Conservation (phyloP, 2,888 invertebrate genomes). For the Nomada ruficornis region DNA sequence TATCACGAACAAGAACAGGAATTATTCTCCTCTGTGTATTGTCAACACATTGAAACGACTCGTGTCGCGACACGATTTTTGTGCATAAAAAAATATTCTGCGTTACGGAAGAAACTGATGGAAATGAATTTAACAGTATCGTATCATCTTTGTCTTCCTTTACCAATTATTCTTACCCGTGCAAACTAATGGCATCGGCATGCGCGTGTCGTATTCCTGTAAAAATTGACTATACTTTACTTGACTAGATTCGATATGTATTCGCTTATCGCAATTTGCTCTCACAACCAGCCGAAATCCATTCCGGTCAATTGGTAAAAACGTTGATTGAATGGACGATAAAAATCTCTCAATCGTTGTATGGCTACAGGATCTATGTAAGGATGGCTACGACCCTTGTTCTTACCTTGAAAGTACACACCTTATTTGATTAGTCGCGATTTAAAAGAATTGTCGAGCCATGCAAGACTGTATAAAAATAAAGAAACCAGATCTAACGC, state of each 20-base stretch:
- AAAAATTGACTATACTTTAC: constrained; percentile 68
- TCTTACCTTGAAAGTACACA: constrained; percentile 85
- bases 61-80: neutral
- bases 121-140: constrained; percentile 12
- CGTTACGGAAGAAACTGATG: constrained; percentile 4
- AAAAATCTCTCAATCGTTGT: constrained; percentile 91
- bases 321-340: constrained; percentile 92
- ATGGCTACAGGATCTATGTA: constrained; percentile 90
- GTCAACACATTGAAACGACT: constrained; percentile 49
- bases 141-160: neutral
- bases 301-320: constrained; percentile 95
- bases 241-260: constrained; percentile 73
- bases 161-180: neutral
- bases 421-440: neutral
- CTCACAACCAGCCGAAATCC: constrained; percentile 92
- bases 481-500: too few species aligned
- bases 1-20: constrained; percentile 49
- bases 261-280: constrained; percentile 51
- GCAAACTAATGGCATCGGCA: constrained; percentile 39
- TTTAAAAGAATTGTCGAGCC: too few species aligned
- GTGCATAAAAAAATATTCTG: constrained; percentile 19
- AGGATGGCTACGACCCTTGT: constrained; percentile 96
- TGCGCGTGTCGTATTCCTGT: constrained; percentile 16
- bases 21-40: constrained; percentile 48
- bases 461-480: too few species aligned